Conservation (phyloP, 2,113 vertebrate genomes). For the Emydura subglobosa region DNA sequence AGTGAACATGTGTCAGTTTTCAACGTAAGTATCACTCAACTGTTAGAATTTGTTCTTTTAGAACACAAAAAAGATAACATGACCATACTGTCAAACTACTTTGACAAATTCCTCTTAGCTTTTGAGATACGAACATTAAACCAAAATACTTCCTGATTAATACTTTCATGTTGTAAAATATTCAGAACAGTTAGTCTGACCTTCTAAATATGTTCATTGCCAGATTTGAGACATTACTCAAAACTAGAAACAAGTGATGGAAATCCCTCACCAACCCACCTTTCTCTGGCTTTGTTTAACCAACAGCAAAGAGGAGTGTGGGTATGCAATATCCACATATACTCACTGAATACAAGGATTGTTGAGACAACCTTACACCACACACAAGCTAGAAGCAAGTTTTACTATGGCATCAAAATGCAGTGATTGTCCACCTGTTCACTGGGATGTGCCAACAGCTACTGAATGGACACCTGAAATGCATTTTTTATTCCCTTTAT, state of each 20-base stretch:
- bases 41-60: neutral
- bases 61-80: neutral
- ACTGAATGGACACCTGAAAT: neutral
- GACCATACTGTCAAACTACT: neutral
- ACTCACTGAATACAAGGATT: neutral
- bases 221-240: neutral
- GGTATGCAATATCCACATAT: neutral
- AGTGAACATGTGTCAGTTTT: neutral
- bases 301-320: neutral
- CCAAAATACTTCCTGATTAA: neutral
- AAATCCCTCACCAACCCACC: neutral
- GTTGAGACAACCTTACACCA: neutral
- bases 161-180: neutral
- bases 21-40: neutral
- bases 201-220: neutral
- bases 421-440: neutral
- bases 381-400: neutral
- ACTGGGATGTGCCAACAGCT: neutral
- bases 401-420: neutral
- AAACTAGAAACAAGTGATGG: neutral
- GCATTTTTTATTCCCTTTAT: accelerated
- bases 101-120: neutral
- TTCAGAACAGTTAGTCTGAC: neutral
- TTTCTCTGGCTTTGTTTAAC: neutral
- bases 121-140: neutral